Conservation (phyloP, 2,113 vertebrate genomes). For the Spheniscus mendiculus region DNA sequence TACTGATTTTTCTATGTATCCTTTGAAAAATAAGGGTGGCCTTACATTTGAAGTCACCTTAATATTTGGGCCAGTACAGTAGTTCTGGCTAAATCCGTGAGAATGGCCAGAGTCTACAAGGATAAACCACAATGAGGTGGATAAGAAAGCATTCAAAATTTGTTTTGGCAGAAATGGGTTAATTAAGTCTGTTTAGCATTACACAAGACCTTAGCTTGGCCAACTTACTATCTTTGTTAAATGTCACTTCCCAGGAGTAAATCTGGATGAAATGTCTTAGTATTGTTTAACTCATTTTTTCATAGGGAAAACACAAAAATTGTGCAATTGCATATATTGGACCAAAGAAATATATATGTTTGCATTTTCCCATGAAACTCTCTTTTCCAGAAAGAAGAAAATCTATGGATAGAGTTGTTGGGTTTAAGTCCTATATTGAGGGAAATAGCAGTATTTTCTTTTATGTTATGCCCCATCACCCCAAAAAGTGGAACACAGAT, state of each 20-base stretch:
- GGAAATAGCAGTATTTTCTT: background rate
- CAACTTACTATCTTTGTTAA: slow-evolving; percentile 31
- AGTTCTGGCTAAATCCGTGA: background rate
- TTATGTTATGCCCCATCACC: background rate
- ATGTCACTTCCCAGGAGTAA: slow-evolving; percentile 36
- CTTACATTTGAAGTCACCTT: background rate
- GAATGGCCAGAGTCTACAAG: background rate
- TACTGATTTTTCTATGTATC: background rate
- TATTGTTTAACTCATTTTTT: background rate
- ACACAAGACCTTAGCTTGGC: slow-evolving; percentile 15
- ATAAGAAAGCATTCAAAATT: background rate
- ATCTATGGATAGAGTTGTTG: background rate
- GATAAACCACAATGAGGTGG: background rate
- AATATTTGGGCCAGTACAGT: background rate
- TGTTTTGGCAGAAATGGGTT: slow-evolving; percentile 17
- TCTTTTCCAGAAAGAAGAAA: background rate
- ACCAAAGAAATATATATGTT: background rate
- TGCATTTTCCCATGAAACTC: background rate
- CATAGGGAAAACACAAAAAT: background rate
- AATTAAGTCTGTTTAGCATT: slow-evolving; percentile 42
- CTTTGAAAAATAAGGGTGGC: background rate
- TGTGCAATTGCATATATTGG: background rate
- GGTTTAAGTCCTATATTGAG: background rate
- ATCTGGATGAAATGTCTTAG: slow-evolving; percentile 9
- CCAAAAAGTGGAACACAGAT: background rate